These are phyloP conservation scores for Cuculus canorus DNA, from an alignment of 2,797 vertebrate species.

Conservation along the genomic window DNA sequence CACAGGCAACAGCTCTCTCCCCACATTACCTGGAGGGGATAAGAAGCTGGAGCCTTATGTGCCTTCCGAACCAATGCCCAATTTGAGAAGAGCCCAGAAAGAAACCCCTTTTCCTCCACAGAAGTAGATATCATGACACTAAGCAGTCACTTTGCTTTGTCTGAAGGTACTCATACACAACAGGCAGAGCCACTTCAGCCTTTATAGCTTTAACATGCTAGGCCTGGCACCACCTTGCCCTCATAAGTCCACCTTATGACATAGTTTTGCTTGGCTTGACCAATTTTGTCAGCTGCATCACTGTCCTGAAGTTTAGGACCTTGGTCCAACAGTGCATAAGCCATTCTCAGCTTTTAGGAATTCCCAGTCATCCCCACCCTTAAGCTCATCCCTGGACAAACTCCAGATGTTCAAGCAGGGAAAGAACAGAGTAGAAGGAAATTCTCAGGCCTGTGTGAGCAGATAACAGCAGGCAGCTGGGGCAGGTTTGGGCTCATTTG, in stretches of 20 bases:
- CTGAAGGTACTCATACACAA: background rate
- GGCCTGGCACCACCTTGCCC: background rate
- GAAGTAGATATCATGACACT: background rate
- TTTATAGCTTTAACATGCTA: background rate
- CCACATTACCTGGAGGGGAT: background rate
- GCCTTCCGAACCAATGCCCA: background rate
- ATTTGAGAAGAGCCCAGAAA: background rate
- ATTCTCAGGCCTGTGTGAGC: background rate
- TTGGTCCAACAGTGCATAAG: accelerated
- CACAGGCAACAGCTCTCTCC: background rate
- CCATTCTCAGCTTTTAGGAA: background rate
- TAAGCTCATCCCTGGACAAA: background rate
- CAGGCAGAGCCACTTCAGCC: background rate
- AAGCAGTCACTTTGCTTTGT: background rate
- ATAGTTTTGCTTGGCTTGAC: background rate
- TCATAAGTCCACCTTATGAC: background rate
- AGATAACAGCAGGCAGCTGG: background rate
- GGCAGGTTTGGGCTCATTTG: background rate
- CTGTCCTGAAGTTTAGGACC: background rate
- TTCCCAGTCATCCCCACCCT: background rate
- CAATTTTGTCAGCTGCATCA: background rate
- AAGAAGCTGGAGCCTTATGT: background rate
- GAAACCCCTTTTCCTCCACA: background rate
- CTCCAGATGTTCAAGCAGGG: background rate
- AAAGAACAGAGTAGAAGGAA: background rate